Conservation (phyloP, 2,113 vertebrate species). For the Epinephelus moara region DNA sequence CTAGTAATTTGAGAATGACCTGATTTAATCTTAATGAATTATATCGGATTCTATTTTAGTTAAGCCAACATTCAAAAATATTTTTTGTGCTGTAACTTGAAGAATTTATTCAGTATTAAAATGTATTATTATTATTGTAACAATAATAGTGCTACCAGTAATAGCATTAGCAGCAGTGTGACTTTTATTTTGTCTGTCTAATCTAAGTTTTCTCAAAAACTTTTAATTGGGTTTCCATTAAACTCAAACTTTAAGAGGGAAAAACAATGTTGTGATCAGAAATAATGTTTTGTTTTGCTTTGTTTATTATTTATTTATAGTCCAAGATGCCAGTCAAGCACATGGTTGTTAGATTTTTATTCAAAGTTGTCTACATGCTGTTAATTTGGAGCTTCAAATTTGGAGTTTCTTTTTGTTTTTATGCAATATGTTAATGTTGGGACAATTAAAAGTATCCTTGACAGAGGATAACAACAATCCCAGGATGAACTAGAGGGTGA, state of each 20-base stretch:
- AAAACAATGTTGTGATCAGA: conserved; percentile 20
- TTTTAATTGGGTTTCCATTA: conserved; percentile 43
- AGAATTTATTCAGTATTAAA: neutral
- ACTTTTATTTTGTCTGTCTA: conserved; percentile 22
- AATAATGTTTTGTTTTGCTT: conserved; percentile 3
- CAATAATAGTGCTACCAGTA: neutral
- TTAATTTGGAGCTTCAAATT: neutral
- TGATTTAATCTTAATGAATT: neutral
- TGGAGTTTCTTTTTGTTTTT: neutral
- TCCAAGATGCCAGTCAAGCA: neutral
- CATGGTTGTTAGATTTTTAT: neutral
- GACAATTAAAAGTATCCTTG: neutral
- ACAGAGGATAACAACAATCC: neutral
- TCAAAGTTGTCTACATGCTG: neutral
- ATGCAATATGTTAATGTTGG: neutral
- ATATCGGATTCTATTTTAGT: neutral
- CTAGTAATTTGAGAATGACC: neutral
- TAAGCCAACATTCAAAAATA: neutral
- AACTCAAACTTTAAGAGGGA: conserved; percentile 18
- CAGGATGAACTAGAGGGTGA: neutral
- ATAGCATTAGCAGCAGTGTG: neutral
- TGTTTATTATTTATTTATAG: neutral
- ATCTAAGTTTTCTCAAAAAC: conserved; percentile 1
- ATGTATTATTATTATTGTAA: neutral
- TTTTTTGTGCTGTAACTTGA: neutral